These are phyloP conservation scores for Callimorpha dominula DNA, from an alignment of 2,888 invertebrate species.

Conservation along the genomic window DNA sequence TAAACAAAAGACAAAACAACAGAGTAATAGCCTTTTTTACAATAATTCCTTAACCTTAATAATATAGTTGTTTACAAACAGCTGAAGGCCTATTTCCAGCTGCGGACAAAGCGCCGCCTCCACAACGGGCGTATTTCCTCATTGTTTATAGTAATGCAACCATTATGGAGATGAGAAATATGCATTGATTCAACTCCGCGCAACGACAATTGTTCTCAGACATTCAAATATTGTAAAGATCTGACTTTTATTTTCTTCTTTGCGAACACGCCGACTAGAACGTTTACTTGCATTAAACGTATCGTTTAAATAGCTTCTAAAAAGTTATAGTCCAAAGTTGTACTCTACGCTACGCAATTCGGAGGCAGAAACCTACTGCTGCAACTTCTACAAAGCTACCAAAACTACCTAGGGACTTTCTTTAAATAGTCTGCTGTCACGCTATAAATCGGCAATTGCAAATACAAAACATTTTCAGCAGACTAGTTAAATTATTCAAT, in stretches of 20 bases:
- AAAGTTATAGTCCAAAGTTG: too few relatives aligned
- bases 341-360: not conserved
- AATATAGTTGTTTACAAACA: not conserved
- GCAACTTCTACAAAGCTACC: not conserved
- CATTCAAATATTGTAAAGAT: conserved; percentile 9
- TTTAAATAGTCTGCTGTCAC: not conserved
- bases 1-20: not conserved
- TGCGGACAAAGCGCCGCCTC: conserved; percentile 45
- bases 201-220: conserved; percentile 20
- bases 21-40: conserved; percentile 12
- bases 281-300: not conserved
- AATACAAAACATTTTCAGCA: not conserved
- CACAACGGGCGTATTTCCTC: conserved; percentile 40
- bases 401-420: not conserved
- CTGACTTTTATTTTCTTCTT: not conserved
- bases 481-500: too few relatives aligned
- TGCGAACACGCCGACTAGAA: not conserved
- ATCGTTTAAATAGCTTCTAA: not conserved
- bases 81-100: conserved; percentile 22
- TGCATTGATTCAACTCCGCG: conserved; percentile 35
- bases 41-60: conserved; percentile 40
- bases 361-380: not conserved
- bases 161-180: conserved; percentile 63
- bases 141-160: conserved; percentile 58
- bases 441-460: not conserved